Evolutionary conservation across 2,888 invertebrate genomes (phyloP), one percentile per base, ranked within the genome.

Genomic region (Diaphora mendica): DNA sequence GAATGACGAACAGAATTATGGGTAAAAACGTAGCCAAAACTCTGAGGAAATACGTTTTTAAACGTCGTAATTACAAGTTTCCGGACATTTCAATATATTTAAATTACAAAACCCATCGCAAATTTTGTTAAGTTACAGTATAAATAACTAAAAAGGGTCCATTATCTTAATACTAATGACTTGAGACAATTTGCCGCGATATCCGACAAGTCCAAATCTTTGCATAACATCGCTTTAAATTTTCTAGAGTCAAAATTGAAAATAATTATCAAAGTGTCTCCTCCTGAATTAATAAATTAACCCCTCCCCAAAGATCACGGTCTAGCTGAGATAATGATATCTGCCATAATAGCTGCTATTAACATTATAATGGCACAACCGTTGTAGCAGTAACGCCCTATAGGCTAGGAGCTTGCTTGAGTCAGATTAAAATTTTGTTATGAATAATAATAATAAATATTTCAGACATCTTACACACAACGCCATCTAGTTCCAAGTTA

Each of bases 311-410:
- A 80, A 88, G 86, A 87, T 87, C 86, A 79, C 81, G 80, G 81
- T 83, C 78, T 74, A 78, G 77, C 82, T 75, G 75, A 87, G 87
- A 88, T 89, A 88, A 88, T 86, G 87, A 86, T 89, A 89, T 87
- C 87, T 85, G 85, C 84, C 83, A 88, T 89, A 87, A 89, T 88
- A 87, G 86, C 82, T 70, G 77, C 87, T 86, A 90, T 90, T 90
- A 90, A 86, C 91, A 89, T 88, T 86, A 90, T 90, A 89, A 88
- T 87, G 84, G 83, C 71, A 76, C 79, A 85, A 84, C 86, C 80
- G 85, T 84, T 82, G 83, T 83, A 86, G 84, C 79, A 79, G 82
- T 82, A 84, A 84, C 77, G 82, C 64, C 71, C 69, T 74, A 77
- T 76, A 81, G 81, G 71, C 77, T 59, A 69, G 20, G 75, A 75